These are phyloP conservation scores for Lepidostoma basale DNA, from an alignment of 1,140 invertebrate species.

Conservation along the genomic window DNA sequence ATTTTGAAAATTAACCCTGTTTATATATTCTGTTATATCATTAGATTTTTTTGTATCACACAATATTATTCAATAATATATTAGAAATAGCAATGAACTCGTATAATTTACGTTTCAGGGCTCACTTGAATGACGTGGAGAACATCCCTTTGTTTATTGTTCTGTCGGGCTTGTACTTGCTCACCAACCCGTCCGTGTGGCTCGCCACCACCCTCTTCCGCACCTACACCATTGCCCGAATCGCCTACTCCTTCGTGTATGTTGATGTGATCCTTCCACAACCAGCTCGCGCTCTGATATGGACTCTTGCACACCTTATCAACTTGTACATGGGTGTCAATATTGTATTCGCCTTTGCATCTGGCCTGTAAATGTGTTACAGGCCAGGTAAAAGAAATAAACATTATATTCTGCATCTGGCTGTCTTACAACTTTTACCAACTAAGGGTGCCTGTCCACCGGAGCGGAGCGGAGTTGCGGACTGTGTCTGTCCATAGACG, in stretches of 20 bases:
- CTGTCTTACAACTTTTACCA: too few species aligned
- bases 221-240: slow-evolving; percentile 60
- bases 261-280: slow-evolving; percentile 59
- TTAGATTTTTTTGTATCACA: too few species aligned
- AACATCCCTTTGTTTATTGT: slow-evolving; percentile 74
- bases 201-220: slow-evolving; percentile 63
- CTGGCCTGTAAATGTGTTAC: slow-evolving; percentile 26
- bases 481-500: too few species aligned
- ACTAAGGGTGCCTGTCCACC: too few species aligned
- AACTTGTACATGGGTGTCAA: slow-evolving; percentile 57
- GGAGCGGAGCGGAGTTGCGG: too few species aligned
- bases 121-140: slow-evolving; percentile 78
- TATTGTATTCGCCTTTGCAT: slow-evolving; percentile 44
- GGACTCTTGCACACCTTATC: slow-evolving; percentile 51
- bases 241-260: slow-evolving; percentile 67
- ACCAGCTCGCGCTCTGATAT: slow-evolving; percentile 62
- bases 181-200: slow-evolving; percentile 61
- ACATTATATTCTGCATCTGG: too few species aligned
- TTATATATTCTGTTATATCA: too few species aligned
- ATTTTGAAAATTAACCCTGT: too few species aligned
- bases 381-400: too few species aligned
- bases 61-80: too few species aligned
- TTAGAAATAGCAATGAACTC: too few species aligned
- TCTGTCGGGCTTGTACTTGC: slow-evolving; percentile 66
- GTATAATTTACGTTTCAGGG: slow-evolving; percentile 58